Conservation (phyloP, 2,888 invertebrate genomes). For the Harmothoe impar region DNA sequence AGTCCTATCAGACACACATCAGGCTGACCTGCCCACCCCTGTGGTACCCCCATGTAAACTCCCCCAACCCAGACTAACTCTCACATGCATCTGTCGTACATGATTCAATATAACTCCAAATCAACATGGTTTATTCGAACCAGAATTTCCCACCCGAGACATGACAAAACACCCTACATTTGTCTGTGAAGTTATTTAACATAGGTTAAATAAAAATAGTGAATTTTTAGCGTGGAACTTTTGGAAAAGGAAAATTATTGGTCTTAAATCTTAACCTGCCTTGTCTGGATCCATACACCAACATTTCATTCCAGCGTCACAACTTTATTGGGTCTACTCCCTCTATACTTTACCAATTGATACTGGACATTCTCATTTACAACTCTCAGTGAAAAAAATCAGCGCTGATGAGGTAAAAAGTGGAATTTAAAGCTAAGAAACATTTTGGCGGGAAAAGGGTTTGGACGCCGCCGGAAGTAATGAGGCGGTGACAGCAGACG, state of each 20-base stretch:
- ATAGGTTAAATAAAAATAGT: no score
- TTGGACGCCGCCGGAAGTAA: neutral
- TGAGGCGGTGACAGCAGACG: constrained; percentile 45
- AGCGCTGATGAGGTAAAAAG: neutral
- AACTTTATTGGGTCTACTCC: no score
- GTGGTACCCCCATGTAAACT: neutral
- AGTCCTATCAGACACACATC: constrained; percentile 17
- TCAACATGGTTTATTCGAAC: neutral
- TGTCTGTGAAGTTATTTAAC: no score
- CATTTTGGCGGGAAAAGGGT: neutral
- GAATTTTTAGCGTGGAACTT: no score
- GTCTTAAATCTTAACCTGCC: no score
- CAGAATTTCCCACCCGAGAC: no score
- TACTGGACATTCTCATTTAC: no score
- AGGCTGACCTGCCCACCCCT: neutral
- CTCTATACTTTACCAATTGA: no score
- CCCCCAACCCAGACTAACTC: neutral
- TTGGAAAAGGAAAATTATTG: no score
- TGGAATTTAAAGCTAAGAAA: neutral
- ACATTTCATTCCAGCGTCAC: no score
- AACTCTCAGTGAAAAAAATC: neutral
- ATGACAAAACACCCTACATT: no score
- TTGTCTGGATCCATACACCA: no score
- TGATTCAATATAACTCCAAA: neutral
- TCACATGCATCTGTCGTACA: neutral